Evolutionary conservation across 2,888 invertebrate species (phyloP).

Genomic region (Apodemia mormo): DNA sequence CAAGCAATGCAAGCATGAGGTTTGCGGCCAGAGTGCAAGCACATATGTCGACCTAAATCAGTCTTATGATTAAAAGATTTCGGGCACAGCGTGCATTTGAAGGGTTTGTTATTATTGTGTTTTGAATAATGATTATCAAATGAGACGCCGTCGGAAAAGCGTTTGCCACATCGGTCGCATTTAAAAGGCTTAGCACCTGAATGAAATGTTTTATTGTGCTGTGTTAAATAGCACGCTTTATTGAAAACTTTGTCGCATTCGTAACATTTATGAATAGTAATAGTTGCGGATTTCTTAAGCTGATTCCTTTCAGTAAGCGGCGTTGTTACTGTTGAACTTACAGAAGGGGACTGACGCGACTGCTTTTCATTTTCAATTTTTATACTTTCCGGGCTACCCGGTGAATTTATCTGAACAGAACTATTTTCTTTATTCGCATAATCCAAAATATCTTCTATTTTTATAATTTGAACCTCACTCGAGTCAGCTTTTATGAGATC

Average conservation of each 20-base stretch:
- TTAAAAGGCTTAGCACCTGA: slow-evolving; percentile 93
- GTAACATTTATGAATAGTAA: slow-evolving; percentile 84
- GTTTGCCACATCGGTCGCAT: slow-evolving; percentile 92
- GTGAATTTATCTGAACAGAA: slow-evolving; percentile 72
- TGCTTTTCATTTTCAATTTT: slow-evolving; percentile 67
- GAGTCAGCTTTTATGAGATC: slow-evolving; percentile 56
- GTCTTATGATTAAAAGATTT: slow-evolving; percentile 96
- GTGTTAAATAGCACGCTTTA: slow-evolving; percentile 93
- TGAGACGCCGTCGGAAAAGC: slow-evolving; percentile 87
- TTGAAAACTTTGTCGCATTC: slow-evolving; percentile 93
- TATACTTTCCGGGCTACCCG: slow-evolving; percentile 73
- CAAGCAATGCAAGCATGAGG: slow-evolving; percentile 91
- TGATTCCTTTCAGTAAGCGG: slow-evolving; percentile 71
- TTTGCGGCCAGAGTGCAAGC: slow-evolving; percentile 92
- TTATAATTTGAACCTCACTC: slow-evolving; percentile 65
- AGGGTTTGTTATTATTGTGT: slow-evolving; percentile 91
- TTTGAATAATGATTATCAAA: slow-evolving; percentile 88
- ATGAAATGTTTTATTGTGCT: slow-evolving; percentile 95
- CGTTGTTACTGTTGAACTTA: slow-evolving; percentile 67
- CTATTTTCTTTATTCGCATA: slow-evolving; percentile 79
- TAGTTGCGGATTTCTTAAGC: slow-evolving; percentile 56
- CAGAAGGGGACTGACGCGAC: slow-evolving; percentile 58
- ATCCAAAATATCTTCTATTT: slow-evolving; percentile 76
- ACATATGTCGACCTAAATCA: slow-evolving; percentile 92
- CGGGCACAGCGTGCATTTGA: slow-evolving; percentile 91